Base-by-base conservation (phyloP, 2,797 vertebrate species). In the Pseudomugil tenellus region DNA sequence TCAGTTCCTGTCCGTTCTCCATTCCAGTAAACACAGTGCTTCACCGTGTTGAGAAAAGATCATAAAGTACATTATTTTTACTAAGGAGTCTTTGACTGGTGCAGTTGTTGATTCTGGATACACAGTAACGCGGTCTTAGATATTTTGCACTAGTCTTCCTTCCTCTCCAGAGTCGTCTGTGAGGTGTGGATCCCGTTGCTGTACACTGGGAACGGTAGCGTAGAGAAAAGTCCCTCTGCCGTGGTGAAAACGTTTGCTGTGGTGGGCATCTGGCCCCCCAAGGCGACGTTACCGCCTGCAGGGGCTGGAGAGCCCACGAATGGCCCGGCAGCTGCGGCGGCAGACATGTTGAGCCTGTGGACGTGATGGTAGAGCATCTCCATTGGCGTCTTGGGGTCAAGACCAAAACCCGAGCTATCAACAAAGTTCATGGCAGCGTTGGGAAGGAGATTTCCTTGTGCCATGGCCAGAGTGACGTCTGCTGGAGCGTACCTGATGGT, bases 321-420 rank as follows among this genome's bases (percentile, higher is more conserved):
- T 0, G 93, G 93, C 60, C 95, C 93, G 51, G 95, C 95, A 0
- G 95, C 95, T 53, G 96, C 96, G 0, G 96, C 96, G 57, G 96
- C 96, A 0, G 97, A 96, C 97, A 99, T 98, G 85, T 99, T 99
- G 91, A 99, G 96, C 89, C 97, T 91, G 93, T 99, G 98, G 77
- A 99, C 97, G 5, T 99, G 98, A 92, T 99, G 98, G 93, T 99
- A 99, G 63, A 99, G 96, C 97, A 99, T 98, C 95, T 99, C 98
- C 97, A 99, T 98, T 53, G 97, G 97, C 12, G 97, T 98, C 94
- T 99, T 99, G 77, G 97, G 96, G 94, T 99, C 98, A 71, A 99
- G 95, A 86, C 96, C 94, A 54, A 99, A 99, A 67, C 96, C 94
- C 0, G 96, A 93, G 87, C 96, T 89, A 66, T 99, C 98, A 21